phyloP scores from a whole-genome alignment of 2,888 invertebrate species.

The Zele albiditarsus region DNA sequence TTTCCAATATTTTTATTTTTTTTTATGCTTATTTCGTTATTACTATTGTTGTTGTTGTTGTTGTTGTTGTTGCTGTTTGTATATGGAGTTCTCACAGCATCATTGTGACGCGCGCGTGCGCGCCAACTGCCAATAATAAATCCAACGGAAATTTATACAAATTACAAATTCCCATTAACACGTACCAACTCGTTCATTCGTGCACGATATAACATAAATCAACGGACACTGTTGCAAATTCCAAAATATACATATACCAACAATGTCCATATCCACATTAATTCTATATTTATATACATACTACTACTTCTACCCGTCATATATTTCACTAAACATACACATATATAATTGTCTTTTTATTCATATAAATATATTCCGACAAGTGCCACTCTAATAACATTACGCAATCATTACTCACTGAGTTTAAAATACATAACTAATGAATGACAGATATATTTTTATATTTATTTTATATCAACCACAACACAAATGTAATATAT shows the following conservation, averaged over 20 bases:
- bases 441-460: too few species aligned
- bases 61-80: not conserved
- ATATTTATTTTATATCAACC: not conserved
- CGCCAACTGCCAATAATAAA: slow-evolving; percentile 57
- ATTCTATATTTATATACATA: not conserved
- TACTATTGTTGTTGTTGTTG: too few species aligned
- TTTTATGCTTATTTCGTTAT: not conserved
- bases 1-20: not conserved
- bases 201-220: slow-evolving; percentile 59
- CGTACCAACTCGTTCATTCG: slow-evolving; percentile 49
- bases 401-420: too few species aligned
- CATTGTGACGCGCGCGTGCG: slow-evolving; percentile 24
- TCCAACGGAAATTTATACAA: slow-evolving; percentile 63
- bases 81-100: not conserved
- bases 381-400: not conserved
- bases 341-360: too few species aligned
- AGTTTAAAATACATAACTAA: too few species aligned
- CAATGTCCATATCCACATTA: not conserved
- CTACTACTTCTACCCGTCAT: too few species aligned
- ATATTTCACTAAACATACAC: too few species aligned
- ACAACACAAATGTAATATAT: not conserved
- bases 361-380: too few species aligned
- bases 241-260: slow-evolving; percentile 5
- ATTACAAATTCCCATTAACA: slow-evolving; percentile 63
- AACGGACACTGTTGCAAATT: slow-evolving; percentile 50